Evolutionary conservation across 1,140 invertebrate species (phyloP), one percentile per base, ranked within the genome.

Genomic region (Conus ventricosus): DNA sequence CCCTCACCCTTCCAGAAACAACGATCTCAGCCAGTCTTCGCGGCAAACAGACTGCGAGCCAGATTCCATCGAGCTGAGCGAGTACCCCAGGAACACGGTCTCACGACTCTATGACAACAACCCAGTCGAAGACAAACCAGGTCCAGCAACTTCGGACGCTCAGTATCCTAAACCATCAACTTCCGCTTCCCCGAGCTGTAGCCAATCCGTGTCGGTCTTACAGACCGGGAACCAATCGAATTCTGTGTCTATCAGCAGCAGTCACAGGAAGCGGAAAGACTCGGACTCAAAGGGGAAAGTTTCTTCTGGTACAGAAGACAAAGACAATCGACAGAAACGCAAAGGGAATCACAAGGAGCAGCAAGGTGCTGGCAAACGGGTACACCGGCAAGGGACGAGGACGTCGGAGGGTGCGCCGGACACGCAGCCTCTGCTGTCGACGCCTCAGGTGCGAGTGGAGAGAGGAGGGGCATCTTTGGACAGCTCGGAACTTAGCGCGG

Each of bases 371-470:
- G 82, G 54, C 5, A 84, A 84, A n/a, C 55, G 27, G n/a, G 55
- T n/a, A 27, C 82, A 51, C n/a, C 27, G 54, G 82, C 27, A n/a
- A 54, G 57, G 55, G 25, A 25, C 57, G 55, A n/a, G n/a, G 57
- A n/a, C 85, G 71, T 78, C 85, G 3, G 85, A 87, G 8, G 54
- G 71, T 54, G 17, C 53, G 4, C 71, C 75, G 1, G 85, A 87
- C 53, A 80, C 85, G 1, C 85, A 87, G 75, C 85, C 85, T 54
- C 17, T 87, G 51, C 54, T 87, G 85, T 27, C 71, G 20, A 27
- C 51, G 67, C 53, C 75, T 15, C n/a, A 51, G 85, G 54, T 78
- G 54, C 67, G 75, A 53, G 71, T 55, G 51, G 71, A 57, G 20
- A 39, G 60, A 20, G 82, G 55, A 25, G 55, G 51, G 39, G 7